Evolutionary conservation across 2,113 vertebrate genomes (phyloP).

Genomic region (Psilopsiagon aurifrons): DNA sequence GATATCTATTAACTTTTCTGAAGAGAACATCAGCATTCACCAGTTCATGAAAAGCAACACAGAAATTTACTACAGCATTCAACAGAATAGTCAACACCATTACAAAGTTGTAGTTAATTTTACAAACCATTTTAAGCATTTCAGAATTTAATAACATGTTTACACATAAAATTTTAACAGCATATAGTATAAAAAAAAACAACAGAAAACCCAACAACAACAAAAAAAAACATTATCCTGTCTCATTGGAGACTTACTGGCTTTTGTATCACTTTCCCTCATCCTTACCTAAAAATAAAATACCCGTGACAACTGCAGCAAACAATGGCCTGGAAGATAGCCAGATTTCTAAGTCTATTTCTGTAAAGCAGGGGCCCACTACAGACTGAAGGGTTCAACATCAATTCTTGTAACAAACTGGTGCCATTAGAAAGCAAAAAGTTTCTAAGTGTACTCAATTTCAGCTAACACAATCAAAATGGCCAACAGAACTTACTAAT

Average conservation of each 20-base stretch:
- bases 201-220: neutral
- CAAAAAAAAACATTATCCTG: neutral
- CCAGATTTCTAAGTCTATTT: constrained; percentile 27
- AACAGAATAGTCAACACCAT: neutral
- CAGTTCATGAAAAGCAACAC: neutral
- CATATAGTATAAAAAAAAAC: neutral
- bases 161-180: neutral
- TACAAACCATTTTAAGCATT: neutral
- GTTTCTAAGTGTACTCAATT: neutral
- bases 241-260: neutral
- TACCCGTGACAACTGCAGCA: neutral
- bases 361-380: neutral
- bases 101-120: neutral
- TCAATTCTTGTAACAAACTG: neutral
- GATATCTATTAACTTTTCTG: neutral
- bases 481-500: neutral
- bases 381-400: neutral
- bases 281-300: neutral
- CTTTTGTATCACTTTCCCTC: constrained; percentile 18
- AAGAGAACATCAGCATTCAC: neutral
- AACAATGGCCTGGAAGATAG: neutral
- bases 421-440: neutral
- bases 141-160: neutral
- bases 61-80: neutral
- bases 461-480: neutral